Evolutionary conservation across 2,888 invertebrate species (phyloP), one percentile per base, ranked within the genome.

Genomic region (Drosophila siamana): DNA sequence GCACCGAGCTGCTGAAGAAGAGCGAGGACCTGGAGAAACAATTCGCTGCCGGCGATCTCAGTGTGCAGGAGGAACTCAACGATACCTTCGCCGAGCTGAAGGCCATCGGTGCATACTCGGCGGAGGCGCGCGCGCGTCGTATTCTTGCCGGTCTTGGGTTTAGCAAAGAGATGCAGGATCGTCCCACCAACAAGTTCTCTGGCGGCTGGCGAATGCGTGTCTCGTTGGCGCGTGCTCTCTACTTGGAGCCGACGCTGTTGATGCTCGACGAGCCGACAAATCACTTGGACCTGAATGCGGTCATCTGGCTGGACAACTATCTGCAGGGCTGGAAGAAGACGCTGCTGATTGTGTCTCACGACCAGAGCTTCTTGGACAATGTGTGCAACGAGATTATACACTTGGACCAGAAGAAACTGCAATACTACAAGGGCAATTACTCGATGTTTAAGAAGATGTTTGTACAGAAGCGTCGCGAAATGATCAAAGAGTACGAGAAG

Each of bases 171-270:
- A 97, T 97, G 97, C 99, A 99, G 92, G 94, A 98, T 92, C 94
- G 99, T 68, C 95, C 98, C 33, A 97, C 97, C 0, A 97, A 96
- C 92, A 96, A 96, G 91, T 97, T 97, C 91, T 97, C 97, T 62
- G 97, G 97, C 86, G 99, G 99, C 47, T 99, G 99, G 99, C 94
- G 99, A 77, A 99, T 99, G 99, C 95, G 99, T 90, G 99, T 99
- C 4, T 99, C 99, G 0, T 93, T 99, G 41, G 99, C 99, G 0
- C 94, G 99, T 91, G 99, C 99, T 2, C 93, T 99, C 16, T 99
- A 98, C 91, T 94, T 99, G 67, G 99, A 99, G 92, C 99, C 99
- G 0, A 99, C 99, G 1, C 93, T 99, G n/a, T 93, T 99, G 24
- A 94, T 99, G 91, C 95, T 99, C 30, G 99, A 99, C 93, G 99